phyloP scores from a whole-genome alignment of 2,113 vertebrate species.

The Connochaetes taurinus region DNA sequence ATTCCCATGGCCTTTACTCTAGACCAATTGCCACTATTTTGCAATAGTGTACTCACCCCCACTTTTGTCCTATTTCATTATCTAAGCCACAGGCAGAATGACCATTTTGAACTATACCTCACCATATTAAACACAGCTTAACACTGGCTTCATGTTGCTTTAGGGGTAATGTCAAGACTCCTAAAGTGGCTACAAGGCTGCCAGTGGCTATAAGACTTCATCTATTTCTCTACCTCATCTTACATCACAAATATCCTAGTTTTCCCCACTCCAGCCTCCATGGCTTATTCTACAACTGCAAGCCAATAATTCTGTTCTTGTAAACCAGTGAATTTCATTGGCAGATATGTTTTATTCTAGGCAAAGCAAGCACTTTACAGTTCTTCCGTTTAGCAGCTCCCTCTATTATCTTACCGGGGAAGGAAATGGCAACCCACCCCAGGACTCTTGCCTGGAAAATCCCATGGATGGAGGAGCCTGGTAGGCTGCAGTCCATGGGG shows the following conservation, averaged over 20 bases:
- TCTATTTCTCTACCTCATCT: background rate
- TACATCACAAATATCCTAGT: background rate
- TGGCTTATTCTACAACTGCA: background rate
- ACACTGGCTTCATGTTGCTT: background rate
- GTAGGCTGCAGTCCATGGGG: background rate
- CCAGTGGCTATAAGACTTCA: background rate
- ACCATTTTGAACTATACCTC: background rate
- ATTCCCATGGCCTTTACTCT: background rate
- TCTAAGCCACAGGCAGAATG: background rate
- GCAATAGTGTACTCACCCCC: background rate
- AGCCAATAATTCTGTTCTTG: background rate
- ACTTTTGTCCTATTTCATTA: background rate
- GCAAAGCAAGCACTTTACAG: background rate
- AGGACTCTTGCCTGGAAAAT: background rate
- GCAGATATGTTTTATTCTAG: background rate
- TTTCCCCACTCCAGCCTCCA: background rate
- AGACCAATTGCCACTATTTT: background rate
- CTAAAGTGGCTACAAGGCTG: background rate
- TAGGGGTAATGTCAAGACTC: background rate
- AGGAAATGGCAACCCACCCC: background rate
- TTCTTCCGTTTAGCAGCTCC: background rate
- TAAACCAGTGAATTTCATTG: background rate
- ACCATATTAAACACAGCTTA: background rate
- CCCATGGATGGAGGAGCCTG: background rate
- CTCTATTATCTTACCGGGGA: background rate